Evolutionary conservation across 1,140 invertebrate genomes (phyloP).

Genomic region (Panagrolaimus sp.): DNA sequence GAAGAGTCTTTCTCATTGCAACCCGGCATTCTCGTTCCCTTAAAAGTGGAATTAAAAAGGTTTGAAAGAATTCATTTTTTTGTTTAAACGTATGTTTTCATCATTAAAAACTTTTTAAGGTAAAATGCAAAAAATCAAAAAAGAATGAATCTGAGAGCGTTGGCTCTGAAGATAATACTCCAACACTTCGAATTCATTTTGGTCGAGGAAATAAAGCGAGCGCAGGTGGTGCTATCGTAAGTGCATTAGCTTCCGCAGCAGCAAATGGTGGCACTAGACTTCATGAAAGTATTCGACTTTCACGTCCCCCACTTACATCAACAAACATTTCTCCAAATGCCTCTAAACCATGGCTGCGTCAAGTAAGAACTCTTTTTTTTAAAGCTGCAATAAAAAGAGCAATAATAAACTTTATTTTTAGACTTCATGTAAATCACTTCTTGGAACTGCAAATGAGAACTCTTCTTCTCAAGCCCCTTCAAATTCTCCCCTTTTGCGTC

Average conservation of each 20-base stretch:
- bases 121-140: slow-evolving; percentile 34
- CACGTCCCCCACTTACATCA: background rate
- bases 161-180: slow-evolving; percentile 32
- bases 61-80: slow-evolving; percentile 27
- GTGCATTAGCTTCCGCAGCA: background rate
- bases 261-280: background rate
- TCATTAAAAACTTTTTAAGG: slow-evolving; percentile 24
- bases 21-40: slow-evolving; percentile 56
- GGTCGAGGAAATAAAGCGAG: slow-evolving; percentile 35
- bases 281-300: slow-evolving; percentile 3
- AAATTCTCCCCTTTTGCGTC: background rate
- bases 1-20: slow-evolving; percentile 56
- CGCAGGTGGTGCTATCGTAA: slow-evolving; percentile 4
- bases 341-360: slow-evolving; percentile 2
- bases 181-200: slow-evolving; percentile 57
- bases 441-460: background rate
- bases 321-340: background rate
- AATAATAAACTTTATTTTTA: background rate
- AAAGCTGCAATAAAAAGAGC: too few species aligned
- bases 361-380: background rate
- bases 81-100: background rate
- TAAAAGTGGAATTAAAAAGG: slow-evolving; percentile 54
- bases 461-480: background rate
- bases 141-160: slow-evolving; percentile 6
- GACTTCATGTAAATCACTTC: slow-evolving; percentile 9